Percentiles rank a stretch among this genome's conserved stretches.
Conservation (phyloP, 2,113 vertebrate genomes). For the Pseudopodoces humilis region DNA sequence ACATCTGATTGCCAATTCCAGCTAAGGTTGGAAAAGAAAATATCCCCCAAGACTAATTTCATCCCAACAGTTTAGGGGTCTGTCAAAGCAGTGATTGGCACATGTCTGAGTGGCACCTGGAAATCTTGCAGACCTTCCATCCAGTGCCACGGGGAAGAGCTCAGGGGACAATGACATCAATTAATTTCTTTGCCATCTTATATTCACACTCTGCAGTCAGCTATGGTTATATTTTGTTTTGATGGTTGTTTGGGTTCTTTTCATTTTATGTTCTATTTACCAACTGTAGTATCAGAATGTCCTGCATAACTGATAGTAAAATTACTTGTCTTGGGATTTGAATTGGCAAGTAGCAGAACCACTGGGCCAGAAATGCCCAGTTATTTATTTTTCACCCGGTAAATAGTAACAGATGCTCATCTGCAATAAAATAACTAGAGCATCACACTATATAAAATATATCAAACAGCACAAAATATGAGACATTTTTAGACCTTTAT, state of each 20-base stretch:
- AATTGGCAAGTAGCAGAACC: not conserved
- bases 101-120: not conserved
- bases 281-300: not conserved
- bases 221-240: not conserved
- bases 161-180: not conserved
- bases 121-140: not conserved
- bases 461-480: not conserved
- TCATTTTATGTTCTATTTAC: not conserved
- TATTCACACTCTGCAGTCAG: not conserved
- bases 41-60: not conserved
- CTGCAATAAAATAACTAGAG: not conserved
- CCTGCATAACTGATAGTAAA: not conserved
- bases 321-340: conserved; percentile 15
- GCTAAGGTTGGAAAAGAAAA: not conserved
- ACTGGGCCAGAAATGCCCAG: not conserved
- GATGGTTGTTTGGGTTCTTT: not conserved
- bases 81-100: not conserved
- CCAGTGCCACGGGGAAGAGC: not conserved
- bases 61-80: not conserved
- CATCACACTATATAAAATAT: not conserved
- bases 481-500: not conserved
- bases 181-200: not conserved
- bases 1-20: not conserved
- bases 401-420: not conserved
- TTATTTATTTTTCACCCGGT: not conserved